Base-by-base conservation (phyloP, 2,797 vertebrate species). In the Nyctalus aviator region DNA sequence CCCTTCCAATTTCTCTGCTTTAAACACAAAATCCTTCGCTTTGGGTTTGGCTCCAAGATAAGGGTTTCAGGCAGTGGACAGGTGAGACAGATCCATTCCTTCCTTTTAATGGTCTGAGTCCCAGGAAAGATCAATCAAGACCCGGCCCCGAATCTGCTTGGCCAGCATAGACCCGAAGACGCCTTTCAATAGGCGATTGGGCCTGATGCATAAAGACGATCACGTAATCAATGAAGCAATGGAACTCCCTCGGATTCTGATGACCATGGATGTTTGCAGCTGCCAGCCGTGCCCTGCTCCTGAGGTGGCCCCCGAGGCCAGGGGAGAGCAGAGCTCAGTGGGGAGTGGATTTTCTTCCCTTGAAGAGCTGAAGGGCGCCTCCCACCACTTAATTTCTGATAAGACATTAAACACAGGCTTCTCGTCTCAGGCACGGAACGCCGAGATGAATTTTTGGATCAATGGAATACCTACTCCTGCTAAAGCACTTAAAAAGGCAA, bases 401-500 rank as follows among this genome's bases (percentile, higher is more conserved):
- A 89, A 79, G 88, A 95, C 72, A 68, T 83, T 87, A 94, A 95
- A 96, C 88, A 94, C 95, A 96, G 76, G 93, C 96, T 94, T 96
- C 94, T 96, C 98, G 87, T 88, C 91, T 73, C 95, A 20, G 13
- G 96, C 97, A 97, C 78, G 95, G 97, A 97, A 96, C 10, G 84
- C 97, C 97, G 95, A 96, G 86, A 93, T 98, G 93, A 94, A 97
- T 97, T 98, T 97, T 97, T 97, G 97, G 97, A 98, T 98, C 98
- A 98, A 97, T 98, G 98, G 96, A 98, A 97, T 96, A 98, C 96
- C 95, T 97, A 59, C 95, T 97, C 93, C 96, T 87, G 96, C 97
- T 98, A 98, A 97, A 98, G 97, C 96, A 98, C 97, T 98, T 98
- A 95, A 97, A 98, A 98, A 98, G 95, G 97, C 98, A 98, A 98